Base-by-base conservation (phyloP, 1,140 invertebrate species). In the Atta cephalotes region DNA sequence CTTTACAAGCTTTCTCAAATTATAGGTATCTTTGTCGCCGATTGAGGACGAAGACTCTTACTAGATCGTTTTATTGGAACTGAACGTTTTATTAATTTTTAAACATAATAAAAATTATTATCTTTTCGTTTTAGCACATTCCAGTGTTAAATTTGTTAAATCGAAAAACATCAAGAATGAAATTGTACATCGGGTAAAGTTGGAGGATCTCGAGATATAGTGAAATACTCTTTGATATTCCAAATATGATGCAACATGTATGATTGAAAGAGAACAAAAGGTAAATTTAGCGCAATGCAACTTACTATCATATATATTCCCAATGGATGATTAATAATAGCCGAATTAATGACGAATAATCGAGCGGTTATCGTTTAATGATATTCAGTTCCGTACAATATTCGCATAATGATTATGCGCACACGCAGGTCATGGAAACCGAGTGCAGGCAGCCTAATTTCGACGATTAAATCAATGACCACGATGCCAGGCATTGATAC, bases 341-440 rank as follows among this genome's bases (percentile, higher is more conserved):
- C 18, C 39, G 53, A 74, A 82, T 82, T 82, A 72, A 84, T 76
- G 80, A 45, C 56, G 28, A 51, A 84, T 84, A 76, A 84, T 84
- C 70, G 70, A 84, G 45, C 56, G 70, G 70, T 84, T 84, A 84
- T 76, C 70, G 39, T 84, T 84, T 76, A 84, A 84, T 84, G 70
- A 84, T 84, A 76, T 84, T 84, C 80, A 76, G 56, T 84, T 84
- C 3, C n/a, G 25, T 84, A 84, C 80, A 84, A 84, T 76, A 84
- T 84, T 84, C 80, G 39, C 80, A 49, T 76, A 76, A 84, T 84
- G 9, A 84, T 76, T 49, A 84, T 60, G 51, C 80, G 25, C 28
- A 58, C 49, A 39, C 51, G 31, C 45, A 9, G 39, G 45, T n/a
- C 14, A 39, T 45, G 45, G 56, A 31, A 71, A 82, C 25, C 65